These are phyloP conservation scores for Agapornis canus DNA, from an alignment of 2,797 vertebrate species.

Conservation along the genomic window DNA sequence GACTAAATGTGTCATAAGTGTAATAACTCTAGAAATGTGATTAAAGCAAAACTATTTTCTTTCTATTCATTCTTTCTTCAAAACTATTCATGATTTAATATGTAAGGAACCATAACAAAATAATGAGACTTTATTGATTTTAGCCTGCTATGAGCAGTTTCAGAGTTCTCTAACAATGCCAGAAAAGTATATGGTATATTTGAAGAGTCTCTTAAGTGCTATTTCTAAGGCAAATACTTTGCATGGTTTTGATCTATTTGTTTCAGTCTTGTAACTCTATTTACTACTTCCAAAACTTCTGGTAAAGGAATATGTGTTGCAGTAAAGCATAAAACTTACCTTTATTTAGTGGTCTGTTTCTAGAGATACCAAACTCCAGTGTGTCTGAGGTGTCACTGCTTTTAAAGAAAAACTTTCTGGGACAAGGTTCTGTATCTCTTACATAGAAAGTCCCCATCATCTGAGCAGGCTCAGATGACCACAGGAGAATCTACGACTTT, in stretches of 20 bases:
- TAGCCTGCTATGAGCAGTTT: background rate
- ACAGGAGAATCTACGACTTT: background rate
- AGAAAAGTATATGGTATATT: background rate
- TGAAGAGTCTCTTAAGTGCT: background rate
- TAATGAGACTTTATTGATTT: constrained; percentile 22
- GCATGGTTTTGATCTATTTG: background rate
- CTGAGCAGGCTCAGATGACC: background rate
- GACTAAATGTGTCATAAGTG: background rate
- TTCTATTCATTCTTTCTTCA: no score
- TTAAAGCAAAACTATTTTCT: constrained; percentile 10
- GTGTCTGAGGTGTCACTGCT: background rate
- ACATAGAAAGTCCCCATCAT: background rate
- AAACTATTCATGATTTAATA: background rate
- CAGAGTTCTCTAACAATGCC: background rate
- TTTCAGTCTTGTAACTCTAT: background rate
- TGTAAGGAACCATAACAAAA: background rate
- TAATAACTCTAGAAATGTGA: constrained; percentile 9
- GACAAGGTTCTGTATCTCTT: background rate
- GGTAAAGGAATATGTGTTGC: background rate
- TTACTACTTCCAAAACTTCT: background rate
- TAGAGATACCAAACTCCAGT: background rate
- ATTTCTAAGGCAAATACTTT: background rate
- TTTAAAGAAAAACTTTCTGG: background rate
- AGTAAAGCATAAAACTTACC: background rate
- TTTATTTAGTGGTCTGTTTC: background rate